A percentile compares a stretch with the other conserved stretches of the same genome.
phyloP scores from a whole-genome alignment of 2,797 vertebrate species.

The Coreius guichenoti region DNA sequence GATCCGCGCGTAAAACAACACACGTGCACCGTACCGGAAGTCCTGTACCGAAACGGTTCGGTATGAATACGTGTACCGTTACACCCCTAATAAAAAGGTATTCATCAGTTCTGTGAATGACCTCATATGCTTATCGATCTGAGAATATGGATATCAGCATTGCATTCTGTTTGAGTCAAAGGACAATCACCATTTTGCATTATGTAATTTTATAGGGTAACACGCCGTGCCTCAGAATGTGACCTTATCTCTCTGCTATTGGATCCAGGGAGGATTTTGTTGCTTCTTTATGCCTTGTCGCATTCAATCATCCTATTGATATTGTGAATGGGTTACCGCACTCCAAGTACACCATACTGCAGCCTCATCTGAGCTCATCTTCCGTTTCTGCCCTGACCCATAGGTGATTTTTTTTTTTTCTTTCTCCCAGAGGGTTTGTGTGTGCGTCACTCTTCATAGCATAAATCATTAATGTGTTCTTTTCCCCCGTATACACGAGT shows the following conservation, averaged over 20 bases:
- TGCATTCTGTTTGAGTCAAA: slow-evolving; percentile 18
- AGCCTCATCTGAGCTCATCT: slow-evolving; percentile 22
- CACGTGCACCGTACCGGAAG: too few species aligned
- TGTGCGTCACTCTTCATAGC: slow-evolving; percentile 33
- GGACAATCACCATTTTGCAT: not conserved
- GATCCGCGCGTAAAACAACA: too few species aligned
- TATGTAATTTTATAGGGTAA: slow-evolving; percentile 6
- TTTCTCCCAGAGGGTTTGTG: not conserved
- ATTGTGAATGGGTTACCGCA: not conserved
- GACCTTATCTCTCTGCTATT: slow-evolving; percentile 11
- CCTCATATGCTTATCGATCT: slow-evolving; percentile 11
- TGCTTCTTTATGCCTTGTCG: slow-evolving; percentile 41
- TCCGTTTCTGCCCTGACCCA: slow-evolving; percentile 15
- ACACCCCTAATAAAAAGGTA: not conserved
- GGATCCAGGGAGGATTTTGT: slow-evolving; percentile 6
- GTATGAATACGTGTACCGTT: too few species aligned
- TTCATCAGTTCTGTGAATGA: not conserved
- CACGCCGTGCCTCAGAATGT: not conserved
- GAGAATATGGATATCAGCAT: not conserved
- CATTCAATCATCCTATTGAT: slow-evolving; percentile 36
- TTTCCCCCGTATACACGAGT: slow-evolving; percentile 31
- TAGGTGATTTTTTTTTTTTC: not conserved
- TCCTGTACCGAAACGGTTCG: too few species aligned
- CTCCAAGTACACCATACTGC: slow-evolving; percentile 26
- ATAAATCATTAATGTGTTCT: slow-evolving; percentile 39